phyloP scores from a whole-genome alignment of 2,113 vertebrate genomes.

The Perca schrenkii region DNA sequence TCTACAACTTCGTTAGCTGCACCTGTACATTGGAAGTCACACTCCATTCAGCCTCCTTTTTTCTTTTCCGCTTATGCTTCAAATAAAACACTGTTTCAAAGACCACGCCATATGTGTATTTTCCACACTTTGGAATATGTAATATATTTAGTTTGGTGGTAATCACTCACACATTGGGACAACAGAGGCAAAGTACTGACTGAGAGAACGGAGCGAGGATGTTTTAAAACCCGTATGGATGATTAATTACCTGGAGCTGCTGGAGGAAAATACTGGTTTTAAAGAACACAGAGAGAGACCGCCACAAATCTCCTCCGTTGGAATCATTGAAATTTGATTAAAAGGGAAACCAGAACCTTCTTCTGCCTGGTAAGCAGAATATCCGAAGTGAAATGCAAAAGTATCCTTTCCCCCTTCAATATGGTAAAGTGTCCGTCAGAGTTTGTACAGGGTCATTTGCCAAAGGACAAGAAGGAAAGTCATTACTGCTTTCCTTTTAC shows the following conservation, averaged over 20 bases:
- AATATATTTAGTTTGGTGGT: conserved; percentile 81
- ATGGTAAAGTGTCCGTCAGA: conserved; percentile 74
- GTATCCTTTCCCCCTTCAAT: conserved; percentile 68
- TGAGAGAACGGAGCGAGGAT: conserved; percentile 70
- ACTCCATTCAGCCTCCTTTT: conserved; percentile 63
- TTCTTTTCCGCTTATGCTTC: conserved; percentile 75
- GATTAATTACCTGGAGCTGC: conserved; percentile 83
- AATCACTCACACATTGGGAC: conserved; percentile 81
- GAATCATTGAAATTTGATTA: conserved; percentile 86
- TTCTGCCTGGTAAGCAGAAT: conserved; percentile 81
- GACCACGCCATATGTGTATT: conserved; percentile 79
- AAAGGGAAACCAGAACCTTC: conserved; percentile 75
- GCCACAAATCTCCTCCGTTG: conserved; percentile 69
- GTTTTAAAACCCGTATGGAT: conserved; percentile 84
- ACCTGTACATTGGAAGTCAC: conserved; percentile 71
- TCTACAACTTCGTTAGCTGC: conserved; percentile 70
- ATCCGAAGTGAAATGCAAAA: conserved; percentile 75
- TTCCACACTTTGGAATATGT: conserved; percentile 81
- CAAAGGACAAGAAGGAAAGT: conserved; percentile 80
- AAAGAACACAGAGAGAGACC: conserved; percentile 73
- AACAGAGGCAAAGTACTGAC: conserved; percentile 78
- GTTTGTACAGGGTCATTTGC: conserved; percentile 75
- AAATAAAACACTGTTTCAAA: conserved; percentile 81
- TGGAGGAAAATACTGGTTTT: conserved; percentile 81
- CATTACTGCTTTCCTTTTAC: conserved; percentile 76